These are phyloP conservation scores for Platyscelio sp. DNA, from an alignment of 2,888 invertebrate species.

Conservation along the genomic window DNA sequence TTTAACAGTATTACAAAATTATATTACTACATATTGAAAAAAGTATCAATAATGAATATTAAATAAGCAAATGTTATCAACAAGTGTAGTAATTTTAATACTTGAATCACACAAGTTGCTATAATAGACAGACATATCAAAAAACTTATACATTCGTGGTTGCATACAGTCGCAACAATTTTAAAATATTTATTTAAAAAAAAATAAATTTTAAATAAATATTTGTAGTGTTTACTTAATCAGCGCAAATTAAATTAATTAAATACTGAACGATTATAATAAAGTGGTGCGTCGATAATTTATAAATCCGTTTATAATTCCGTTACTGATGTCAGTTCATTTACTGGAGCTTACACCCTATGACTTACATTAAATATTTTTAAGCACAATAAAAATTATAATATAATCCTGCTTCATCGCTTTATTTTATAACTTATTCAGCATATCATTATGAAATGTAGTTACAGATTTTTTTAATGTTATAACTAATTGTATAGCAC, in stretches of 20 bases:
- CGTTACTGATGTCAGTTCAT: too few relatives aligned
- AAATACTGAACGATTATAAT: too few relatives aligned
- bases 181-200: not conserved
- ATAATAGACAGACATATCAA: conserved; percentile 3
- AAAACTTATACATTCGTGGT: not conserved
- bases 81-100: conserved; percentile 5
- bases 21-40: not conserved
- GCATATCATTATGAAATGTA: too few relatives aligned
- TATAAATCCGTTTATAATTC: too few relatives aligned
- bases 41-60: conserved; percentile 8
- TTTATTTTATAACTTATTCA: too few relatives aligned
- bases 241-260: not conserved
- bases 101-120: conserved; percentile 1
- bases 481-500: too few relatives aligned
- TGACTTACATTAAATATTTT: too few relatives aligned
- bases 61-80: conserved; percentile 1
- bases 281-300: too few relatives aligned
- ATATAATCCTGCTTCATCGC: too few relatives aligned
- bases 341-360: too few relatives aligned
- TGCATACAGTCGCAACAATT: not conserved
- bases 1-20: not conserved
- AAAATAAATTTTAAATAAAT: not conserved
- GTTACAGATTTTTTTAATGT: too few relatives aligned
- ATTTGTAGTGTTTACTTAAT: not conserved
- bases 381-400: too few relatives aligned